phyloP scores from a whole-genome alignment of 1,140 invertebrate species.

The Papilio polyxenes region DNA sequence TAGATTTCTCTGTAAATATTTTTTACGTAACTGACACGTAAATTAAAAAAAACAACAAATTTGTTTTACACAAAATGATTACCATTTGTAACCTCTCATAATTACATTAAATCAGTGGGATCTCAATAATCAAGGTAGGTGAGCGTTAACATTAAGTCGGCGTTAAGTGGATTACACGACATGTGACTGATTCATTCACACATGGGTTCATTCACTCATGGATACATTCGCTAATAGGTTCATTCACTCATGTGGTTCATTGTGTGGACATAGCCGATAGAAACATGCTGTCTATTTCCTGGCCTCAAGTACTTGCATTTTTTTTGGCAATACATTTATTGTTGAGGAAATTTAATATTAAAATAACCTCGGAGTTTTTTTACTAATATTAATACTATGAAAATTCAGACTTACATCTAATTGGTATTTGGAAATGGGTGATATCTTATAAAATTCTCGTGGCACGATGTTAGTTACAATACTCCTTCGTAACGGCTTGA shows the following conservation, averaged over 20 bases:
- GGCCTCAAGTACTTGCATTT: neutral
- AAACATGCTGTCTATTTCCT: neutral
- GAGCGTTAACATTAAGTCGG: constrained; percentile 5
- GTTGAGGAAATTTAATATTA: neutral
- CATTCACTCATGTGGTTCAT: constrained; percentile 12
- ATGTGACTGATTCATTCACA: constrained; percentile 18
- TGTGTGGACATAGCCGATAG: neutral
- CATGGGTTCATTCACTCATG: neutral
- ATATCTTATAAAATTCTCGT: too few relatives aligned
- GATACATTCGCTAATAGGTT: neutral
- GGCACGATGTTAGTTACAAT: too few relatives aligned
- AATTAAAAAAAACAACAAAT: too few relatives aligned
- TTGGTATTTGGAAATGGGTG: too few relatives aligned
- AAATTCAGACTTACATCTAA: neutral
- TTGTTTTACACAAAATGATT: neutral
- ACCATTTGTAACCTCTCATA: neutral
- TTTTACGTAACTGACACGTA: too few relatives aligned
- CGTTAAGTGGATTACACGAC: constrained; percentile 28
- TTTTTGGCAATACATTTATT: neutral
- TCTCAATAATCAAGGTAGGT: neutral
- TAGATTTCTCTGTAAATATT: too few relatives aligned
- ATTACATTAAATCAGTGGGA: neutral
- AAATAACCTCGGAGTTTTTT: too few relatives aligned
- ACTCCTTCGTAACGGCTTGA: too few relatives aligned
- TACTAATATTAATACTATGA: too few relatives aligned